phyloP scores from a whole-genome alignment of 2,888 invertebrate species.

The Alsophila aescularia region DNA sequence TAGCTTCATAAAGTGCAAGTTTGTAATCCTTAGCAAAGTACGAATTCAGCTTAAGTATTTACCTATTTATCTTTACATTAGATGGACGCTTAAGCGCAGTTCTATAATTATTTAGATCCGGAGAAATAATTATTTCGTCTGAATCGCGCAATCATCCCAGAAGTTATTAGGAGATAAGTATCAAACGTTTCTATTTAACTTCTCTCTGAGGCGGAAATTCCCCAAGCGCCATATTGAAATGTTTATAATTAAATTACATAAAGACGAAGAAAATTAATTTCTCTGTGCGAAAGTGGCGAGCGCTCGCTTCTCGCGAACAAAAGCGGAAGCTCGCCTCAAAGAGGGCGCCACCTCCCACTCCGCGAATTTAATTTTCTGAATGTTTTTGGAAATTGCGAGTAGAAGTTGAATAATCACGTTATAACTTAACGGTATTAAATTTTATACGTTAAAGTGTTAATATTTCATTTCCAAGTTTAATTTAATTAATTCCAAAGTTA shows the following conservation, averaged over 20 bases:
- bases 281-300: conserved; percentile 80
- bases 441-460: conserved; percentile 84
- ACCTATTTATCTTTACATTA: conserved; percentile 18
- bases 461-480: conserved; percentile 85
- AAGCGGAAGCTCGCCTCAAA: conserved; percentile 74
- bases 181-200: conserved; percentile 85
- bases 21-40: not conserved
- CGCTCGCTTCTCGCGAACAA: conserved; percentile 58
- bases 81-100: conserved; percentile 23
- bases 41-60: not conserved
- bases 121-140: conserved; percentile 70
- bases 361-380: conserved; percentile 81
- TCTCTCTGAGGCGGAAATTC: conserved; percentile 80
- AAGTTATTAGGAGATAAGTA: conserved; percentile 84
- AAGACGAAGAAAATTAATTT: conserved; percentile 85
- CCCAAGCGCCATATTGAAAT: conserved; percentile 84
- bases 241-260: conserved; percentile 85
- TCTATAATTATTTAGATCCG: conserved; percentile 39
- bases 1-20: not conserved
- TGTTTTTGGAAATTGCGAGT: conserved; percentile 80
- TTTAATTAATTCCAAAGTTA: conserved; percentile 83
- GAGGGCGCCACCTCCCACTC: conserved; percentile 70
- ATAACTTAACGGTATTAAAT: conserved; percentile 84
- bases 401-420: conserved; percentile 83
- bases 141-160: conserved; percentile 79